These are phyloP conservation scores for Gallinago media DNA, from an alignment of 2,113 vertebrate species.

Conservation along the genomic window DNA sequence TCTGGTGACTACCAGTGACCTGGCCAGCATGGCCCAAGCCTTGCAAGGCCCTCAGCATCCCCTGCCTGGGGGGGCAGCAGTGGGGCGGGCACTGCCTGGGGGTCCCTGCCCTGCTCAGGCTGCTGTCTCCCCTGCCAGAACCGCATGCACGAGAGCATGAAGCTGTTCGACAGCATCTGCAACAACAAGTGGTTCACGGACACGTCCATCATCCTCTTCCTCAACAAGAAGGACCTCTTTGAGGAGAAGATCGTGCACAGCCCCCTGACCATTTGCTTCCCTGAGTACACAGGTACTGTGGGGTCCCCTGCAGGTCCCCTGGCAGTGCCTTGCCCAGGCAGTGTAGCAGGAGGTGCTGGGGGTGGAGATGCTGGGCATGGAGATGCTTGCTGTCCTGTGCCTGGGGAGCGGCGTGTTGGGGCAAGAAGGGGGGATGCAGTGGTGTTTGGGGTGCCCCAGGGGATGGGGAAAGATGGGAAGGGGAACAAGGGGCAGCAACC, in stretches of 20 bases:
- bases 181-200: constrained; percentile 99
- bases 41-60: background rate
- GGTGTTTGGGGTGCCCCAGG: background rate
- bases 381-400: background rate
- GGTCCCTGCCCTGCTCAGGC: background rate
- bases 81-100: background rate
- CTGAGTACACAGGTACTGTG: constrained; percentile 90
- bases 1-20: background rate
- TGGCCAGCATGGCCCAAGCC: background rate
- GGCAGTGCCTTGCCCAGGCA: fast-evolving
- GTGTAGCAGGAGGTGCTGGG: background rate
- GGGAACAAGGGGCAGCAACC: background rate
- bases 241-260: constrained; percentile 97
- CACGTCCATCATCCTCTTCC: constrained; percentile 99
- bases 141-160: constrained; percentile 99
- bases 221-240: constrained; percentile 99
- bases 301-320: too few relatives aligned
- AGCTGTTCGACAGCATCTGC: constrained; percentile 98
- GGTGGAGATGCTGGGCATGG: background rate
- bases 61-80: background rate
- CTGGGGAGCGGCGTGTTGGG: fast-evolving
- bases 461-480: background rate
- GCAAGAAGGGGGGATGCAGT: background rate
- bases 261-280: constrained; percentile 94
- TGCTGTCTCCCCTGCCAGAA: constrained; percentile 78